phyloP scores from a whole-genome alignment of 2,888 invertebrate species.

The Drosophila affinis region DNA sequence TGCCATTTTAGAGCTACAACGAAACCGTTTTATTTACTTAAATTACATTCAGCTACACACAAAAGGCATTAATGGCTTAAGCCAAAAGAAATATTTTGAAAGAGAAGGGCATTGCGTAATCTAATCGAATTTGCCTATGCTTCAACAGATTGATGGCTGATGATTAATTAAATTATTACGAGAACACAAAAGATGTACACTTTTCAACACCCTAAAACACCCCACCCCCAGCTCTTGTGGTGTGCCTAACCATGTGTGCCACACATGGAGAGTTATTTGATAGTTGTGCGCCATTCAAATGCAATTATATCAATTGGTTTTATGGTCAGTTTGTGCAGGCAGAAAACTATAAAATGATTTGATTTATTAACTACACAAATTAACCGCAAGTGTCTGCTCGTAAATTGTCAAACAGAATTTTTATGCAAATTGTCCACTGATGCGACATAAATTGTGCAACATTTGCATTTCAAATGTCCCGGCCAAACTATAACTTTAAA shows the following conservation, averaged over 20 bases:
- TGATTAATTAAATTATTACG: background rate
- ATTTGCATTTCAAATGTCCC: conserved; percentile 50
- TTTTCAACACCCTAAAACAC: background rate
- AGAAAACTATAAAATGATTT: conserved; percentile 44
- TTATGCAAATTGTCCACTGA: conserved; percentile 33
- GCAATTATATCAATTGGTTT: conserved; percentile 60
- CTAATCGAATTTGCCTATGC: background rate
- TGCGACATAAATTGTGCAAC: conserved; percentile 47
- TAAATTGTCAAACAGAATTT: conserved; percentile 39
- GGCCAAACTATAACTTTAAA: conserved; percentile 59
- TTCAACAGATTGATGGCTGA: background rate
- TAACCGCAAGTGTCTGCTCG: conserved; percentile 46
- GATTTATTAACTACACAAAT: conserved; percentile 64
- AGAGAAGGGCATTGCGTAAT: background rate
- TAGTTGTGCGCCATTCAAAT: conserved; percentile 22
- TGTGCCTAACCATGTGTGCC: background rate
- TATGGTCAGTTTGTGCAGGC: conserved; percentile 28
- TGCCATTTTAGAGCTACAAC: conserved; percentile 15
- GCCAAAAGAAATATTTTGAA: background rate
- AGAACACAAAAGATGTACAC: background rate
- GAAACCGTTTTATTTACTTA: conserved; percentile 30
- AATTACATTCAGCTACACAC: background rate
- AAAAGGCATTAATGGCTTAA: conserved; percentile 7
- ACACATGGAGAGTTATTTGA: background rate
- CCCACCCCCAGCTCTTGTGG: background rate